Evolutionary conservation across 92 coral and sea anemone genomes (phyloP).

Genomic region (Hydrozoanthus gracilis): DNA sequence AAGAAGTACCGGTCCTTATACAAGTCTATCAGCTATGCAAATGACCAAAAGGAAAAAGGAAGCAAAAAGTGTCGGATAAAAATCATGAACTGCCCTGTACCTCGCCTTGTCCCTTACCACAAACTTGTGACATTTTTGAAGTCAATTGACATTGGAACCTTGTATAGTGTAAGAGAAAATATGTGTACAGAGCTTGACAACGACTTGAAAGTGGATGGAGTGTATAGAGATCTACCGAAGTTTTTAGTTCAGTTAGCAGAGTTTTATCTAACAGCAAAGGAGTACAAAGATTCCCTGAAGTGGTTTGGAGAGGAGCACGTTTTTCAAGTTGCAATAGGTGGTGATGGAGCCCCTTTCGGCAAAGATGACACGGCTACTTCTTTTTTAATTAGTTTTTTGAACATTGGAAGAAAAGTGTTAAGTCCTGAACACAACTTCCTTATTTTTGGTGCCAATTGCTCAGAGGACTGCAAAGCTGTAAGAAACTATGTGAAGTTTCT

Average conservation of each 20-base stretch:
- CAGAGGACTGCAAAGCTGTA: conserved; percentile 64
- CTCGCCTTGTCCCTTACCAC: conserved; percentile 68
- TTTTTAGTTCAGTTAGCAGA: conserved; percentile 39
- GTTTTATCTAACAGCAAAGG: conserved; percentile 51
- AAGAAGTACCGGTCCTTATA: conserved; percentile 67
- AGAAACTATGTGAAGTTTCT: conserved; percentile 45
- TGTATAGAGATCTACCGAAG: conserved; percentile 53
- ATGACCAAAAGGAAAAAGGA: conserved; percentile 47
- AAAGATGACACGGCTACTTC: conserved; percentile 70
- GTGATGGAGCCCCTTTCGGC: conserved; percentile 75
- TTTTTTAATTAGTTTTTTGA: conserved; percentile 66
- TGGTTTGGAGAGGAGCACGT: conserved; percentile 50
- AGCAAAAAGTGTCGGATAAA: conserved; percentile 48
- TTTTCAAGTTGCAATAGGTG: conserved; percentile 67
- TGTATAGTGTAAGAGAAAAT: conserved; percentile 60
- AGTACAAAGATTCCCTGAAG: conserved; percentile 48
- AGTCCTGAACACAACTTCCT: background rate
- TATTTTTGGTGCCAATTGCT: conserved; percentile 66
- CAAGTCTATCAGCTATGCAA: conserved; percentile 53
- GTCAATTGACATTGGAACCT: conserved; percentile 59
- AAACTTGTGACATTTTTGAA: conserved; percentile 53
- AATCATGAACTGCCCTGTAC: conserved; percentile 54
- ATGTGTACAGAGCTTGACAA: conserved; percentile 58
- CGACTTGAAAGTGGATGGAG: conserved; percentile 68
- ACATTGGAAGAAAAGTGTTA: conserved; percentile 51